Evolutionary conservation across 2,888 invertebrate genomes (phyloP).

Genomic region (Plebejus melissa): DNA sequence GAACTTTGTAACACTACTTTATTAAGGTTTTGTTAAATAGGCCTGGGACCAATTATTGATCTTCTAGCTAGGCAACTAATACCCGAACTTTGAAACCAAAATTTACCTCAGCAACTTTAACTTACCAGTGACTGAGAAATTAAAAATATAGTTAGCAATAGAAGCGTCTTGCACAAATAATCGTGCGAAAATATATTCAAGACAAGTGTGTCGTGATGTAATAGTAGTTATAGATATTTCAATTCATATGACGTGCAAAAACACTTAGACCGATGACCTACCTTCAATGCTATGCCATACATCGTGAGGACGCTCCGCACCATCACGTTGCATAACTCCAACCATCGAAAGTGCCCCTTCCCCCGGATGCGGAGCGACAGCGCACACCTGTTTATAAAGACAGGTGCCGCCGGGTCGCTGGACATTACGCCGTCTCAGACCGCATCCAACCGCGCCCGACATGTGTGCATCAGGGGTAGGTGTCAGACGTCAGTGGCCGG

Average conservation of each 20-base stretch:
- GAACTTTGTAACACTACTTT: background rate
- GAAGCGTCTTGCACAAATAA: background rate
- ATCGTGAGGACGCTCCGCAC: conserved; percentile 56
- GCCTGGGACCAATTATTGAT: too few species aligned
- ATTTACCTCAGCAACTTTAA: background rate
- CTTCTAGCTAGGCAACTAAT: too few species aligned
- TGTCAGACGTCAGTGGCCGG: conserved; percentile 46
- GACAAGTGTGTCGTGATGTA: background rate
- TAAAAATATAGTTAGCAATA: background rate
- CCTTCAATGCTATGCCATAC: conserved; percentile 39
- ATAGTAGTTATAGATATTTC: conserved; percentile 7
- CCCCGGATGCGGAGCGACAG: conserved; percentile 70
- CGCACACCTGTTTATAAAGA: conserved; percentile 73
- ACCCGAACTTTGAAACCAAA: background rate
- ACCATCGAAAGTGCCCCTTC: conserved; percentile 78
- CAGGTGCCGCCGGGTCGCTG: conserved; percentile 66
- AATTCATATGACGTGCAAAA: conserved; percentile 20
- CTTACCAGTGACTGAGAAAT: background rate
- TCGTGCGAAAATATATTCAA: conserved; percentile 7
- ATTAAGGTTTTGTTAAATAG: too few species aligned
- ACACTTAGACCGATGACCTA: conserved; percentile 27
- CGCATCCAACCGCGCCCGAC: conserved; percentile 59
- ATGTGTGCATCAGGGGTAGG: conserved; percentile 75
- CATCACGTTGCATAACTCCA: conserved; percentile 69
- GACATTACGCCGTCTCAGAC: conserved; percentile 67